Conservation (phyloP, 2,888 invertebrate species). For the Idaea biselata region DNA sequence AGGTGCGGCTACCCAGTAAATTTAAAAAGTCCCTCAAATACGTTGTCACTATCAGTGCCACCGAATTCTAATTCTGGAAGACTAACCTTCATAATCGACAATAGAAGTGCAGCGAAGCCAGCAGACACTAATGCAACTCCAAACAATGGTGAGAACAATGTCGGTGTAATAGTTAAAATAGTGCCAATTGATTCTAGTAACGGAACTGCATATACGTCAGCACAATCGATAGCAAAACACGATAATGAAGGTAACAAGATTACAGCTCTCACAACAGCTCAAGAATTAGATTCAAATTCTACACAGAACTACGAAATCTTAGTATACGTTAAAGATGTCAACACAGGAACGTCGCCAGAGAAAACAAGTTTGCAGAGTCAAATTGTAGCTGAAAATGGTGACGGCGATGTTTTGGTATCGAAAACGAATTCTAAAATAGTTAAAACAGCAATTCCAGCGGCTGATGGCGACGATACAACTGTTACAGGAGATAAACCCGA, state of each 20-base stretch:
- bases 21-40: conserved; percentile 12
- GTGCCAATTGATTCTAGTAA: conserved; percentile 5
- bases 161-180: conserved; percentile 15
- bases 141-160: conserved; percentile 10
- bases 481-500: conserved; percentile 11
- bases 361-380: conserved; percentile 12
- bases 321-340: conserved; percentile 9
- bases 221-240: conserved; percentile 9
- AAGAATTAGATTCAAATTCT: conserved; percentile 9
- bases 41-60: conserved; percentile 30
- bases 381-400: conserved; percentile 11
- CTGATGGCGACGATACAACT: conserved; percentile 16
- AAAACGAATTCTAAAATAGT: conserved; percentile 10
- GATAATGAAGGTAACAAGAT: conserved; percentile 7
- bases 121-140: not conserved
- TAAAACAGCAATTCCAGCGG: not conserved
- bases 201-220: conserved; percentile 7
- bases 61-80: conserved; percentile 20
- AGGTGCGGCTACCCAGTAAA: conserved; percentile 14
- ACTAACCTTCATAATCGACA: conserved; percentile 41
- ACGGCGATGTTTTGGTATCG: conserved; percentile 13
- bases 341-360: conserved; percentile 5
- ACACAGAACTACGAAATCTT: conserved; percentile 10
- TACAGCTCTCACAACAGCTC: conserved; percentile 11
- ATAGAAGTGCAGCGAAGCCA: conserved; percentile 15